A percentile compares a stretch with the other conserved stretches of the same genome.
Evolutionary conservation across 37 sponge, comb jelly and placozoan species (phyloP).

Genomic region (Eunapius fragilis): DNA sequence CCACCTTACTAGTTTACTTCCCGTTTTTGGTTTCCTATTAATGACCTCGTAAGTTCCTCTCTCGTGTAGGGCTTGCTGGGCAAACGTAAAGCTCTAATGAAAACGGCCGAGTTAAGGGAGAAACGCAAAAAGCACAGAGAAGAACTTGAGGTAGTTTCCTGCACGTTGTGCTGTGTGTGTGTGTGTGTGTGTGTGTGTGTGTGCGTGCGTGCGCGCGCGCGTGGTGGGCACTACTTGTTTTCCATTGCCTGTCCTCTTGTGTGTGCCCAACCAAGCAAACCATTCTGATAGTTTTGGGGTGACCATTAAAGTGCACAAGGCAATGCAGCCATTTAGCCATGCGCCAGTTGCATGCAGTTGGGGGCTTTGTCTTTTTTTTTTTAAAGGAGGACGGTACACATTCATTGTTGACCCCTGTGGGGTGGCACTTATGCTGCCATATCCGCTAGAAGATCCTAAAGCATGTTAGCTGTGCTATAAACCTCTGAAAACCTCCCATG

Average conservation of each 20-base stretch:
- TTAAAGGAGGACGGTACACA: too few species aligned
- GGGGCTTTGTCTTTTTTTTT: too few species aligned
- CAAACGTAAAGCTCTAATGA: constrained; percentile 77
- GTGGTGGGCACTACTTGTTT: neutral
- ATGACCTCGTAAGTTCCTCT: neutral
- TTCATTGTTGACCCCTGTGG: too few species aligned
- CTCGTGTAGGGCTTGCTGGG: constrained; percentile 49
- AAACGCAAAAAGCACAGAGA: constrained; percentile 70
- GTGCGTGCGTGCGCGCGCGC: neutral
- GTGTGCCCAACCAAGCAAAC: neutral
- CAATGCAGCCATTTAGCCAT: too few species aligned
- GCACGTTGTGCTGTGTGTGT: neutral
- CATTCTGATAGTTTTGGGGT: neutral
- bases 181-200: constrained; percentile 7
- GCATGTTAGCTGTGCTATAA: neutral
- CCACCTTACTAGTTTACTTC: neutral
- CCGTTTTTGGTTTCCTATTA: neutral
- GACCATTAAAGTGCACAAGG: too few species aligned
- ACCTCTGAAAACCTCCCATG: neutral
- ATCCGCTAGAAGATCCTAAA: neutral
- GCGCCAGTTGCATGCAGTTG: neutral
- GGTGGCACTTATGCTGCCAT: neutral
- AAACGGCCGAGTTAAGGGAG: constrained; percentile 67
- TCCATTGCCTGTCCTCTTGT: neutral
- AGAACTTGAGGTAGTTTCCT: constrained; percentile 66